These are phyloP conservation scores for Calidris pugnax DNA, from an alignment of 2,113 vertebrate species.

Conservation along the genomic window DNA sequence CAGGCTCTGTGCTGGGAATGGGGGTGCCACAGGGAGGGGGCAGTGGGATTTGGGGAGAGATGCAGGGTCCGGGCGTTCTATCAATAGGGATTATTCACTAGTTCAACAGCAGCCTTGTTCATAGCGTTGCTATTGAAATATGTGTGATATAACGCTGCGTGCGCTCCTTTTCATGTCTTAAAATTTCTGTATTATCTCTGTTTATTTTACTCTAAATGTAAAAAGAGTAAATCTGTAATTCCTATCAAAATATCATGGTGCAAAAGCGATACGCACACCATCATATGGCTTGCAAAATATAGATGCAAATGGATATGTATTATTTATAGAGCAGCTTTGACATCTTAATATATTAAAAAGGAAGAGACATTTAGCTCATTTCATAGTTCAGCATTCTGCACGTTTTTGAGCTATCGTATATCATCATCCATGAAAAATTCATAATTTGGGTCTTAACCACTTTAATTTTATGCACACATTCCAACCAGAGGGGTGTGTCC, in stretches of 20 bases:
- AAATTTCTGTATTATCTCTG: not conserved
- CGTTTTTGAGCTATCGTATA: not conserved
- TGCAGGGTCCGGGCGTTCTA: not conserved
- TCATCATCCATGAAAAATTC: not conserved
- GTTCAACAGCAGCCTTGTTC: not conserved
- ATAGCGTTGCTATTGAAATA: not conserved
- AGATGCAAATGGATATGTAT: not conserved
- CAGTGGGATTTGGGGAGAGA: not conserved
- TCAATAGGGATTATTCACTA: not conserved
- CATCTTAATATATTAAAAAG: not conserved
- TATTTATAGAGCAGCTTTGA: conserved; percentile 24
- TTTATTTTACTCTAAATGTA: not conserved
- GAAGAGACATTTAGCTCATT: not conserved
- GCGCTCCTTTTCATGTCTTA: not conserved
- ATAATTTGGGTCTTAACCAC: not conserved
- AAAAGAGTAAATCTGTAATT: not conserved
- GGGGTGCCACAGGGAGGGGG: not conserved
- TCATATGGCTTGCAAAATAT: not conserved
- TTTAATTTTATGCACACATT: not conserved
- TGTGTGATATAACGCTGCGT: not conserved
- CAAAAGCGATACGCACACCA: not conserved
- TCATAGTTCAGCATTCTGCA: not conserved
- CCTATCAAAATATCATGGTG: not conserved
- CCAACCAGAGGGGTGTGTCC: not conserved
- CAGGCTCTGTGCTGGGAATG: not conserved